Evolutionary conservation across 1,140 invertebrate genomes (phyloP).

Genomic region (Drosophila navojoa): DNA sequence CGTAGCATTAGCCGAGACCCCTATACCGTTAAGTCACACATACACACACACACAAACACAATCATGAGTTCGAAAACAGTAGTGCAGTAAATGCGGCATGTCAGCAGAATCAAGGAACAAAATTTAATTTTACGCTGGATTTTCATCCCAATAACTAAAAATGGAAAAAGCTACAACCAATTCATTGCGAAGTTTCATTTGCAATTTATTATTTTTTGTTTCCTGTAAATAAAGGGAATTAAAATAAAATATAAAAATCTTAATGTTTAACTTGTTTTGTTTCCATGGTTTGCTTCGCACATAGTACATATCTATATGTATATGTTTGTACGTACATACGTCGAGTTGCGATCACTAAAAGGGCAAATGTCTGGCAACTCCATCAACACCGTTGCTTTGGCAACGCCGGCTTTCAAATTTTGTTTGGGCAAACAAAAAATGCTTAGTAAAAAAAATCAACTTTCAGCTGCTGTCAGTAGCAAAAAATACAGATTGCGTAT

Average conservation of each 20-base stretch:
- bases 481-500: conserved; percentile 7
- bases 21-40: conserved; percentile 69
- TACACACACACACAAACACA: conserved; percentile 43
- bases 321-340: not conserved
- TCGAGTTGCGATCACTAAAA: not conserved
- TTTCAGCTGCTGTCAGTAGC: conserved; percentile 3
- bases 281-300: not conserved
- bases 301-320: not conserved
- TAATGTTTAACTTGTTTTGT: not conserved
- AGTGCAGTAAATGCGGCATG: conserved; percentile 54
- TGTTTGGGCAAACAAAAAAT: conserved; percentile 39
- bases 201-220: conserved; percentile 80
- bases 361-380: conserved; percentile 1
- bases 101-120: conserved; percentile 43
- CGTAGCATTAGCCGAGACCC: conserved; percentile 66
- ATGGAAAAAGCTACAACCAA: conserved; percentile 73
- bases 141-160: conserved; percentile 51
- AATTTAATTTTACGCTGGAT: conserved; percentile 66
- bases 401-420: conserved; percentile 52
- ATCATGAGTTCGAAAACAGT: conserved; percentile 56
- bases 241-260: conserved; percentile 66
- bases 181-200: conserved; percentile 72
- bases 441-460: conserved; percentile 23
- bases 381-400: conserved; percentile 41
- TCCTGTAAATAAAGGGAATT: conserved; percentile 83